Base-by-base conservation (phyloP, 2,113 vertebrate species). In the Eurypyga helias region DNA sequence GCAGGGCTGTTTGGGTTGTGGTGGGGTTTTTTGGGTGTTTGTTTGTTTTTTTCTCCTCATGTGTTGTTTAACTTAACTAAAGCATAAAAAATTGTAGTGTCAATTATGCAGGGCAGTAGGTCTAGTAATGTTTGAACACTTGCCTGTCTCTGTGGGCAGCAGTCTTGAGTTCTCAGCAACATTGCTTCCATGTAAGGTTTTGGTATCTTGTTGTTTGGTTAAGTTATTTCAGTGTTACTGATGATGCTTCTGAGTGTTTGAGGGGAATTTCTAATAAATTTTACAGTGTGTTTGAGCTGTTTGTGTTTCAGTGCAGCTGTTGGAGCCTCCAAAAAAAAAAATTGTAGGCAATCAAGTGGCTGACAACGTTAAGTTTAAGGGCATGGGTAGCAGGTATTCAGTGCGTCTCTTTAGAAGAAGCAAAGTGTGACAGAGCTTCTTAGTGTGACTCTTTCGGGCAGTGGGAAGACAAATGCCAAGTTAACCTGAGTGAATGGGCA, bases 401-500 rank as follows among this genome's bases (percentile, higher is more conserved):
- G 2, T 29, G 78, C 49, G 51, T 60, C 9, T 28, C 36, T 64
- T 25, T 73, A 45, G 93, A n/a, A 87, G 92, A 88, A 76, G 60
- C n/a, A 26, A 62, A 82, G 43, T 64, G 55, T 83, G 75, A 83
- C 84, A 96, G 43, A 93, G 54, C 45, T 91, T 64, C 93, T 95
- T 71, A 75, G 45, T 61, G 55, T 67, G 91, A 36, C 58, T 57
- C 58, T 82, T 83, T 88, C 55, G 94, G 79, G 62, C 4, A 41
- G 1, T 2, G 55, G 58, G 60, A 86, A 64, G 71, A 69, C 58
- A 57, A 89, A 41, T 96, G 93, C 94, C 88, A 91, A 93, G 83
- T 94, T 89, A 95, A 93, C 83, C 76, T 94, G 94, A 95, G 90
- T 92, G 93, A 95, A 71, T 24, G n/a, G 60, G 57, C 90, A 96